Conservation (phyloP, 2,113 vertebrate species). For the Danionella cerebrum region DNA sequence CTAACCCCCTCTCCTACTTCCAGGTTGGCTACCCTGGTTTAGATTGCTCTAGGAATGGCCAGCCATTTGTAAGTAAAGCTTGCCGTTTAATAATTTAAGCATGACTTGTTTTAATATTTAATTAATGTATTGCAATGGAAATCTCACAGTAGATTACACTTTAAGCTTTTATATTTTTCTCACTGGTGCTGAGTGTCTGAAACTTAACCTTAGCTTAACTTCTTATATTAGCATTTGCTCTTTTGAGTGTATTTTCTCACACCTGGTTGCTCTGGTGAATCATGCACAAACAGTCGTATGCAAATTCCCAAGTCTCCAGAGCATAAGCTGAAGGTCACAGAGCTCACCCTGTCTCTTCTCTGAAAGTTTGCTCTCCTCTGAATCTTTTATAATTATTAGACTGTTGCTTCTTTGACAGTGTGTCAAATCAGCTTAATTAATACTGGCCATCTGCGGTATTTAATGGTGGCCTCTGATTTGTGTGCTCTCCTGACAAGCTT, state of each 20-base stretch:
- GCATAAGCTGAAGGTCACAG: conserved; percentile 7
- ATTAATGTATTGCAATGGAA: no score
- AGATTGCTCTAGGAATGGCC: no score
- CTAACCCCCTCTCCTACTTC: no score
- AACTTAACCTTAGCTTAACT: neutral
- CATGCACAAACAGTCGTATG: neutral
- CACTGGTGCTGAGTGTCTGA: neutral
- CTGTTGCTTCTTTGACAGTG: conserved; percentile 8
- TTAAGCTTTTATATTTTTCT: neutral
- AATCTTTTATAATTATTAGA: conserved; percentile 18
- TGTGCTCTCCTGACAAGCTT: neutral
- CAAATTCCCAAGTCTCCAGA: neutral
- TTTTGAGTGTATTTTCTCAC: neutral
- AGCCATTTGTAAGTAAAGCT: no score
- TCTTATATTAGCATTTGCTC: neutral
- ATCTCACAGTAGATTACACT: no score
- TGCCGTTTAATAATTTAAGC: no score
- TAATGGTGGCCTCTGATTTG: neutral
- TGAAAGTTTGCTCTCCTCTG: conserved; percentile 4
- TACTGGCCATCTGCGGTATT: conserved; percentile 12
- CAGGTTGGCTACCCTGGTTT: no score
- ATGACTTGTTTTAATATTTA: no score
- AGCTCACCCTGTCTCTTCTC: neutral
- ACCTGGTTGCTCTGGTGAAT: neutral
- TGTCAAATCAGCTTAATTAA: conserved; percentile 16